A percentile compares a stretch with the other conserved stretches of the same genome.
phyloP scores from a whole-genome alignment of 2,113 vertebrate species.

The Orthonyx spaldingii region DNA sequence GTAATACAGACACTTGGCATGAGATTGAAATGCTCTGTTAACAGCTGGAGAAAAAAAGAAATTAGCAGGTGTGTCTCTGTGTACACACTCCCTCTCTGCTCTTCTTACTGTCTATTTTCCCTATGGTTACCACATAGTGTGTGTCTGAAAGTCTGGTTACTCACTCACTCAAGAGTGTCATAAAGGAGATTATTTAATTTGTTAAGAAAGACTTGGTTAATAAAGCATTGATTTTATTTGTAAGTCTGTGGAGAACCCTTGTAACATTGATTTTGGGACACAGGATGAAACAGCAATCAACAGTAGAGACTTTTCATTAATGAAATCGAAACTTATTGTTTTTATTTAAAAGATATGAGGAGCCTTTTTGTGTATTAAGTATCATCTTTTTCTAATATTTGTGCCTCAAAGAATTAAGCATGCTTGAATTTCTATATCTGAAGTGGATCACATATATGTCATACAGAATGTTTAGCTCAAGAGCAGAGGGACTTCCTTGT shows the following conservation, averaged over 20 bases:
- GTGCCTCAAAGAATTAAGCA: not conserved
- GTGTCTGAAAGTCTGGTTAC: not conserved
- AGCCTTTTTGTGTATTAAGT: not conserved
- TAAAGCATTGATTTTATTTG: not conserved
- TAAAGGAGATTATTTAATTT: not conserved
- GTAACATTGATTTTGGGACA: not conserved
- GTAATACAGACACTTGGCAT: not conserved
- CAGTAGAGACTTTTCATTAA: not conserved
- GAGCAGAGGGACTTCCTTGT: not conserved
- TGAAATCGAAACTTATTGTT: not conserved
- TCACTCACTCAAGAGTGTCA: not conserved
- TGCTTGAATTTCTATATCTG: not conserved
- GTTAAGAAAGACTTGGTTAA: not conserved
- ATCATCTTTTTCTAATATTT: not conserved
- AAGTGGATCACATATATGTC: not conserved
- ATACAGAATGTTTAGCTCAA: not conserved
- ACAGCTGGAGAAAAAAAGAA: not conserved
- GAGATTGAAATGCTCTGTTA: not conserved
- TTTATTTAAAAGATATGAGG: not conserved
- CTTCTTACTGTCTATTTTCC: not conserved
- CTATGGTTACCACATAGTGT: not conserved
- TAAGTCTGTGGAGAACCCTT: not conserved
- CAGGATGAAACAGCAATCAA: not conserved
- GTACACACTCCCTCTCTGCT: not conserved
- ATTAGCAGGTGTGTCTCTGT: not conserved